Percentiles rank a stretch among this genome's conserved stretches.
Evolutionary conservation across 2,797 vertebrate genomes (phyloP).

Genomic region (Delichon dasypus): DNA sequence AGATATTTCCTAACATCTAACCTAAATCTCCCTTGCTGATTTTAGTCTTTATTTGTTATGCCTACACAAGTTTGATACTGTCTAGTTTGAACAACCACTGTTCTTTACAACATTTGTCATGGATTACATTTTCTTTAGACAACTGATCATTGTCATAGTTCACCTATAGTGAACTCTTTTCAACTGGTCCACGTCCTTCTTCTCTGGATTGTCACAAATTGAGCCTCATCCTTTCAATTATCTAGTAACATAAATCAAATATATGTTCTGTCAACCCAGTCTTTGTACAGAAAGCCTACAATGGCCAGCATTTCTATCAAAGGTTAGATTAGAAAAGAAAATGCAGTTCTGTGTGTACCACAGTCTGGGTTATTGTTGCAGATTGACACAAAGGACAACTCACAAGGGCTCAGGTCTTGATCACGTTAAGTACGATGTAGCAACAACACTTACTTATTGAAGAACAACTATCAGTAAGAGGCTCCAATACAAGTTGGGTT

Average conservation of each 20-base stretch:
- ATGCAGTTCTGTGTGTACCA: not conserved
- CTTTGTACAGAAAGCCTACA: not conserved
- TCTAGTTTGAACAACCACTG: not conserved
- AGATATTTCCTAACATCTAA: not conserved
- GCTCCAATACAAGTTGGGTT: not conserved
- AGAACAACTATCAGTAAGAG: not conserved
- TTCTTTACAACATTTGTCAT: not conserved
- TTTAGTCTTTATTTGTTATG: conserved; percentile 24
- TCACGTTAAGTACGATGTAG: not conserved
- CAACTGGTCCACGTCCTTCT: not conserved
- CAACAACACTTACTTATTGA: not conserved
- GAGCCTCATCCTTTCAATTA: conserved; percentile 24
- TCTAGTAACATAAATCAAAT: conserved; percentile 24
- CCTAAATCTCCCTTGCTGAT: not conserved
- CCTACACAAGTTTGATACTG: not conserved
- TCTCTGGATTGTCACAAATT: not conserved
- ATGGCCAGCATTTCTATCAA: not conserved
- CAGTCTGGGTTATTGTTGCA: not conserved
- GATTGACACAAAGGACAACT: not conserved
- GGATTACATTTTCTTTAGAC: not conserved
- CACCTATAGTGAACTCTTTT: conserved; percentile 8
- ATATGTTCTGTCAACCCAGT: not conserved
- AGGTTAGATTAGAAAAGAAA: not conserved
- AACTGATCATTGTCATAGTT: not conserved
- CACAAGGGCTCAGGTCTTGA: not conserved